Base-by-base conservation (phyloP, 2,113 vertebrate species). In the Notothenia coriiceps region DNA sequence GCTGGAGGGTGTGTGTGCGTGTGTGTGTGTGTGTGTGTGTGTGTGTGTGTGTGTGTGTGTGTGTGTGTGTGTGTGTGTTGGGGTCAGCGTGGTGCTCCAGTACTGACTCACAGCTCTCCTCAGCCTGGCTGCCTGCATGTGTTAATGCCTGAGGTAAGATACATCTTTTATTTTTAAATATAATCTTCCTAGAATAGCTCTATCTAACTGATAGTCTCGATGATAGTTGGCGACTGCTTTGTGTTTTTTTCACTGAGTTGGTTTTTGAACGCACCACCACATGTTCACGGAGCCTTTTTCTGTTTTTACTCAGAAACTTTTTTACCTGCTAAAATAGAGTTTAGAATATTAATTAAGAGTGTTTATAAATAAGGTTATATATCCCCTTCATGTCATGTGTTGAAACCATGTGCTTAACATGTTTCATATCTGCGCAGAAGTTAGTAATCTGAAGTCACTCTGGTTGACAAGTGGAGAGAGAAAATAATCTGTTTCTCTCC, bases 81-180 rank as follows among this genome's bases (percentile, higher is more conserved):
- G 62, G 67, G 71, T 77, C 68, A 64, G 56, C 0, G 60, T 60
- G 65, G 20, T 54, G 22, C 57, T 61, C 0, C 76, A 69, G 63
- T 15, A 1, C 69, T 20, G 44, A 35, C 29, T 68, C 80, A 55
- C 18, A 54, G 10, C 43, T 29, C 72, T 64, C 29, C 7, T 69
- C 57, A 59, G 11, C 4, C 73, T 4, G 10, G 13, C 35, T 29
- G 61, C n/a, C 20, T 46, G 49, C 52, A 12, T 2, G 67, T 59
- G 17, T 59, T 10, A 1, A 7, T 67, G 47, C 15, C 60, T 1
- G 54, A 77, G 85, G 85, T 87, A 87, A 77, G 85, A 54, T 17
- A 0, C 33, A 10, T 18, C 7, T 68, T 68, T 40, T 2, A 44
- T 50, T 62, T 64, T 67, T 10, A 78, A 51, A 59, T 22, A 10